Evolutionary conservation across 2,888 invertebrate genomes (phyloP).

Genomic region (Aelia acuminata): DNA sequence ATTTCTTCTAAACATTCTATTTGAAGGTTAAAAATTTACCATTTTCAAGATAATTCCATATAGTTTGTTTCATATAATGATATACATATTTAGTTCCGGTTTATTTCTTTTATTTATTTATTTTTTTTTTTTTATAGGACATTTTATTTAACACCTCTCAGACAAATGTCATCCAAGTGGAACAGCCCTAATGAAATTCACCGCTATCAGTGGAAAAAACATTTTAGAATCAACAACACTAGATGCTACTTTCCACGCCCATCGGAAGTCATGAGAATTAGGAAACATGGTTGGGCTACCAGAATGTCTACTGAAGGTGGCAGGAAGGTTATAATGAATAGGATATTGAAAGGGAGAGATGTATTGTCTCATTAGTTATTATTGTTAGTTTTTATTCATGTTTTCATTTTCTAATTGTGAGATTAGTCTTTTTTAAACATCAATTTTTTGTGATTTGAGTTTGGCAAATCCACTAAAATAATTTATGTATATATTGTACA

Average conservation of each 20-base stretch:
- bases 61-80: too few species aligned
- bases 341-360: conserved; percentile 81
- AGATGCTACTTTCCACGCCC: conserved; percentile 83
- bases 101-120: too few species aligned
- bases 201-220: conserved; percentile 60
- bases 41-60: too few species aligned
- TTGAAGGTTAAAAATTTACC: too few species aligned
- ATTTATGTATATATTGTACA: conserved; percentile 10
- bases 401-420: too few species aligned
- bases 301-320: conserved; percentile 80
- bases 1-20: too few species aligned
- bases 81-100: too few species aligned
- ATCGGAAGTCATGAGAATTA: conserved; percentile 79
- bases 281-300: conserved; percentile 79
- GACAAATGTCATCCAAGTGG: conserved; percentile 38
- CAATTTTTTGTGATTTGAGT: not conserved
- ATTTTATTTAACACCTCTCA: not conserved
- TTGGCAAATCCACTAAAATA: not conserved
- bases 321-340: conserved; percentile 80
- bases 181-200: conserved; percentile 60
- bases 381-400: not conserved
- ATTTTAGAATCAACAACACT: conserved; percentile 70
- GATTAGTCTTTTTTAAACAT: not conserved
- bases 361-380: conserved; percentile 76
- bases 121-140: not conserved